Conservation (phyloP, 2,888 invertebrate species). For the Diaperis boleti region DNA sequence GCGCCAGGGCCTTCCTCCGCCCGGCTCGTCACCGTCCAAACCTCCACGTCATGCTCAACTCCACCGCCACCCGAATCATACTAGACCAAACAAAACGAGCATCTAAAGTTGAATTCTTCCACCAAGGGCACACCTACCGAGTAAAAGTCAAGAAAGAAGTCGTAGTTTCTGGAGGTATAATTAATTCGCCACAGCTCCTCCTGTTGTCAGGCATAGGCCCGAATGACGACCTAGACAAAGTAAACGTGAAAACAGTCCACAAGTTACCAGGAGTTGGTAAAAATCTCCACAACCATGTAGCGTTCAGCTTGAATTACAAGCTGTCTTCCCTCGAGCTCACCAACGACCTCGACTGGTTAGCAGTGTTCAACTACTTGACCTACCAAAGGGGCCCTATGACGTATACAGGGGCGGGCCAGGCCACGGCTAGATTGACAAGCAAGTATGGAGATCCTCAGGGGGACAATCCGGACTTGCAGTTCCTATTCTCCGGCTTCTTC, state of each 20-base stretch:
- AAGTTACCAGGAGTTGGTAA: constrained; percentile 74
- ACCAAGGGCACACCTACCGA: constrained; percentile 65
- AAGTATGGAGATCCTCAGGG: constrained; percentile 70
- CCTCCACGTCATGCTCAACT: constrained; percentile 72
- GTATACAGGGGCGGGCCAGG: constrained; percentile 74
- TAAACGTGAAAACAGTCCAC: constrained; percentile 71
- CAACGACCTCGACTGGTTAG: constrained; percentile 71
- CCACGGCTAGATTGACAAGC: constrained; percentile 73
- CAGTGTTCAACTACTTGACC: constrained; percentile 70
- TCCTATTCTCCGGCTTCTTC: constrained; percentile 74
- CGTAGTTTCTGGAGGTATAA: constrained; percentile 72
- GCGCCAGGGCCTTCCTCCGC: constrained; percentile 72
- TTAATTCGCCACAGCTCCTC: constrained; percentile 76
- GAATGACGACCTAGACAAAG: constrained; percentile 69
- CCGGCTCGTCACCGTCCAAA: constrained; percentile 70
- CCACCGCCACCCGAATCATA: constrained; percentile 72
- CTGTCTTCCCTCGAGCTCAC: constrained; percentile 67
- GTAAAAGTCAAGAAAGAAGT: constrained; percentile 71
- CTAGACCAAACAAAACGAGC: constrained; percentile 67
- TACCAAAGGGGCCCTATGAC: constrained; percentile 72
- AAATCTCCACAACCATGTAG: constrained; percentile 77
- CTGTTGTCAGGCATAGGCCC: constrained; percentile 76
- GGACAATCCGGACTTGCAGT: constrained; percentile 73
- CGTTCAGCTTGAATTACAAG: constrained; percentile 69
- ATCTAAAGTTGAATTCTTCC: constrained; percentile 72